Conservation (phyloP, 2,113 vertebrate genomes). For the Dasypus novemcinctus region DNA sequence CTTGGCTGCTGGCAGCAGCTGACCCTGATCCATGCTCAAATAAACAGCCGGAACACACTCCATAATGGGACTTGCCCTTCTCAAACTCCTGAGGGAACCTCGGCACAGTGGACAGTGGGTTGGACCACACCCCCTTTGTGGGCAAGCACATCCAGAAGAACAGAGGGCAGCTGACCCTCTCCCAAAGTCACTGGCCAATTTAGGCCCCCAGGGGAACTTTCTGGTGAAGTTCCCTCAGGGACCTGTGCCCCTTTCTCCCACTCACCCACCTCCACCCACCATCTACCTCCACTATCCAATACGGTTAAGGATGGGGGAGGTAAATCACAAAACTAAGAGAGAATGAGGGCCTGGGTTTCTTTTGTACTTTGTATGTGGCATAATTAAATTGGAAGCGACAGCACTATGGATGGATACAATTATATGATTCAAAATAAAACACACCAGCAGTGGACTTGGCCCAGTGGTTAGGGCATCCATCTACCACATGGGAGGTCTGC, state of each 20-base stretch:
- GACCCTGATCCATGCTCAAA: neutral
- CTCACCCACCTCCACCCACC: too few relatives aligned
- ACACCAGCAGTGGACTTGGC: too few relatives aligned
- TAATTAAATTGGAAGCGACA: neutral
- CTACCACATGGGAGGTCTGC: too few relatives aligned
- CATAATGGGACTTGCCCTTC: neutral
- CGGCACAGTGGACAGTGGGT: accelerated
- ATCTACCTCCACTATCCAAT: neutral
- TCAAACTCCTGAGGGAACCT: neutral
- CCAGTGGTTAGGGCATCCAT: too few relatives aligned
- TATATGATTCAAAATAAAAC: neutral
- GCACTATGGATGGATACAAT: neutral
- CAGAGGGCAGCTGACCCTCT: neutral
- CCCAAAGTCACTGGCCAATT: neutral
- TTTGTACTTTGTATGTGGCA: neutral
- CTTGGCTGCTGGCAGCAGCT: too few relatives aligned
- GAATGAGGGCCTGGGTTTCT: neutral
- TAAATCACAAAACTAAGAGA: neutral
- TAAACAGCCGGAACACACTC: accelerated
- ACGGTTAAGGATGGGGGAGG: too few relatives aligned
- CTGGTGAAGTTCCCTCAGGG: too few relatives aligned
- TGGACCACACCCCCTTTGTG: too few relatives aligned
- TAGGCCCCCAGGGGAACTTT: too few relatives aligned
- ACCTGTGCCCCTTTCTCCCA: neutral
- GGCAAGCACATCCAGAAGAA: neutral